Evolutionary conservation across 1,140 invertebrate species (phyloP).

Genomic region (Ceratoteleas bidentatus): DNA sequence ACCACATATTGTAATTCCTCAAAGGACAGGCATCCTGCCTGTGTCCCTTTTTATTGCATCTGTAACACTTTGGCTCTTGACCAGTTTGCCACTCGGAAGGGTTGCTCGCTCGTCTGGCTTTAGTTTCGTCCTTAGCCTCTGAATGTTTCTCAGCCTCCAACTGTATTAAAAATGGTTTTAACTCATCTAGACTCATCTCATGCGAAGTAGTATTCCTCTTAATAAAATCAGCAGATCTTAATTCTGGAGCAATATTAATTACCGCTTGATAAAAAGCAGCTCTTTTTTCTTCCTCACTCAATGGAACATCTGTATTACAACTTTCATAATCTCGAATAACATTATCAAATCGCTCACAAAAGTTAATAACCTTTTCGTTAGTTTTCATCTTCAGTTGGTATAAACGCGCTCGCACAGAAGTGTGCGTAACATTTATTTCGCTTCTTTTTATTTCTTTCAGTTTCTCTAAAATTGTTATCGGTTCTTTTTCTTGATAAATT

Average conservation of each 20-base stretch:
- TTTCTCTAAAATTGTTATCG: conserved; percentile 49
- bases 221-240: conserved; percentile 17
- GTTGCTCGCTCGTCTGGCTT: not conserved
- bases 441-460: conserved; percentile 44
- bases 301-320: conserved; percentile 22
- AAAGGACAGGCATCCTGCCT: not conserved
- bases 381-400: not conserved
- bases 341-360: conserved; percentile 1
- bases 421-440: conserved; percentile 51
- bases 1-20: not conserved
- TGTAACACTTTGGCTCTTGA: too few relatives aligned
- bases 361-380: not conserved
- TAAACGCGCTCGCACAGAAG: conserved; percentile 16
- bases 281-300: conserved; percentile 56
- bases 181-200: conserved; percentile 44
- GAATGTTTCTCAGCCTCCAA: conserved; percentile 43
- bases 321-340: conserved; percentile 2
- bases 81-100: too few relatives aligned
- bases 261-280: conserved; percentile 50
- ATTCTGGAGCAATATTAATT: conserved; percentile 3
- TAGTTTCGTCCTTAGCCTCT: not conserved
- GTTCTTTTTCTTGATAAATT: conserved; percentile 54
- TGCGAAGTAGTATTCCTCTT: not conserved
- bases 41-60: conserved; percentile 5
- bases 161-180: conserved; percentile 38